These are phyloP conservation scores for Puma concolor DNA, from an alignment of 2,113 vertebrate species.

Conservation along the genomic window DNA sequence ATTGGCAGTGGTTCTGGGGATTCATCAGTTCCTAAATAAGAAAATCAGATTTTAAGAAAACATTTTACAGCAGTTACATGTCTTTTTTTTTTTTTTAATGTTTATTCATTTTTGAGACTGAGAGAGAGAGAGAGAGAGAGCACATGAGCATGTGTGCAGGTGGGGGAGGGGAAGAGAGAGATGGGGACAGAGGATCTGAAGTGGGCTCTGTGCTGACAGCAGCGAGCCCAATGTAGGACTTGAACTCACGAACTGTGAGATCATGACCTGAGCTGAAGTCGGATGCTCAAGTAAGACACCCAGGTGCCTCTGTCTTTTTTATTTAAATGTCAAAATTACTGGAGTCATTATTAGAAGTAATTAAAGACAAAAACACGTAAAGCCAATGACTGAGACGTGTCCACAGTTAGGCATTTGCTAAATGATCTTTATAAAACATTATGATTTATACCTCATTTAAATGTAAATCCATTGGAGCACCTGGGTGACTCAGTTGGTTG, in stretches of 20 bases:
- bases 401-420: constrained; percentile 13
- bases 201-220: too few species aligned
- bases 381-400: background rate
- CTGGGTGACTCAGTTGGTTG: too few species aligned
- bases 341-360: constrained; percentile 14
- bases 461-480: background rate
- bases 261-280: too few species aligned
- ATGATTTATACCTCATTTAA: background rate
- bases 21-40: constrained; percentile 95
- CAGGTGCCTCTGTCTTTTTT: background rate
- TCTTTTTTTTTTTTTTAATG: background rate
- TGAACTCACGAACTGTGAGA: too few species aligned
- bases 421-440: constrained; percentile 22
- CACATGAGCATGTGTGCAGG: too few species aligned
- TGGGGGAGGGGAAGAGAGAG: too few species aligned
- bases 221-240: too few species aligned
- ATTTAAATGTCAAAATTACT: constrained; percentile 63
- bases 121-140: too few species aligned
- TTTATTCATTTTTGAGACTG: too few species aligned
- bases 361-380: constrained; percentile 44
- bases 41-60: constrained; percentile 69
- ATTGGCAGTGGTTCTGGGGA: constrained; percentile 99
- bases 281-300: too few species aligned
- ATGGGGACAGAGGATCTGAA: too few species aligned
- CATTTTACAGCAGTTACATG: constrained; percentile 56